These are phyloP conservation scores for Tupaia chinensis DNA, from an alignment of 2,113 vertebrate genomes.

Conservation along the genomic window DNA sequence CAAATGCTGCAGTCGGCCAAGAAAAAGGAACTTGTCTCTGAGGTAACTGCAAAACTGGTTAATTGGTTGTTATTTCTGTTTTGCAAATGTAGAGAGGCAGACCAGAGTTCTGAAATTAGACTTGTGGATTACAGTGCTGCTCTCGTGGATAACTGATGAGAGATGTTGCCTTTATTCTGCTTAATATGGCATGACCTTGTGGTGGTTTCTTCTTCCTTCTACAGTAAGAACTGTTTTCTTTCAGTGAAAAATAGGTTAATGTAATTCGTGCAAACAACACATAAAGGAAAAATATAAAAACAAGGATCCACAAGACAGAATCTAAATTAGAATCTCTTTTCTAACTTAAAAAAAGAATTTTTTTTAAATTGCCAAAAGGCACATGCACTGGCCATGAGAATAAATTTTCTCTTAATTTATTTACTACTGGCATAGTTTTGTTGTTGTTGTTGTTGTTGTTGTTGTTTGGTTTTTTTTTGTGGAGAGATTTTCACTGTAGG, in stretches of 20 bases:
- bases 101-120: not conserved
- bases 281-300: not conserved
- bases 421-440: too few relatives aligned
- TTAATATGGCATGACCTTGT: not conserved
- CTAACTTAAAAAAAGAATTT: not conserved
- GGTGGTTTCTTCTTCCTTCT: not conserved
- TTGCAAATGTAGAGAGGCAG: constrained; percentile 35
- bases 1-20: not conserved
- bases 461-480: too few relatives aligned
- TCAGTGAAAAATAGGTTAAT: not conserved
- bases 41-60: constrained; percentile 56
- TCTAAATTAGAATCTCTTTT: not conserved
- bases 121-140: not conserved
- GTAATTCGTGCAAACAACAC: not conserved
- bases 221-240: not conserved
- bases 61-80: not conserved
- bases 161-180: not conserved
- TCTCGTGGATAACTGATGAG: not conserved
- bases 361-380: too few relatives aligned
- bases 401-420: too few relatives aligned
- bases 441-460: too few relatives aligned
- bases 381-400: too few relatives aligned
- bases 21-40: not conserved
- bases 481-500: too few relatives aligned
- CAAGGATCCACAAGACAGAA: not conserved